These are phyloP conservation scores for Camponotus floridanus DNA, from an alignment of 1,140 invertebrate species.

Conservation along the genomic window DNA sequence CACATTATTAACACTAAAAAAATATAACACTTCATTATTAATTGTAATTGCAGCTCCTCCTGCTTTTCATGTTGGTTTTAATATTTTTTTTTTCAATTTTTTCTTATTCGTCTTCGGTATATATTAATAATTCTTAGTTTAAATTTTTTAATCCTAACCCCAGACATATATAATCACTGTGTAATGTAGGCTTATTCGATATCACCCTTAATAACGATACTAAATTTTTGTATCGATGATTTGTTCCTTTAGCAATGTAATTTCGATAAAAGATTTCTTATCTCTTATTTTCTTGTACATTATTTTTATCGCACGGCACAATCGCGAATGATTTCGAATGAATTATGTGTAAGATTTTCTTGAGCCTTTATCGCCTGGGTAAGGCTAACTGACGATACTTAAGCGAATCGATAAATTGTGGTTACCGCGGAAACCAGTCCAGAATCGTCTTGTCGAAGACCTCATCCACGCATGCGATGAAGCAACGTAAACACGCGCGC, in stretches of 20 bases:
- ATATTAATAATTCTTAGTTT: neutral
- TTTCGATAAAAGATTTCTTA: neutral
- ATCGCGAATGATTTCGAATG: neutral
- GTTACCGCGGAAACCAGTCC: conserved; percentile 52
- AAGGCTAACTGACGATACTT: conserved; percentile 1
- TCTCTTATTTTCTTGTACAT: neutral
- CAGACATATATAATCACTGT: neutral
- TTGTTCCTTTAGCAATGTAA: neutral
- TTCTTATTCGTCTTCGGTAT: neutral
- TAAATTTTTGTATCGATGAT: neutral
- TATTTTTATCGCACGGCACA: neutral
- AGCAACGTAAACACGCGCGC: neutral
- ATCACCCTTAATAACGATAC: neutral
- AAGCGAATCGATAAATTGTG: conserved; percentile 47
- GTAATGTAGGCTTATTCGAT: neutral
- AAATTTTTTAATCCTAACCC: neutral
- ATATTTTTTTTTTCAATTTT: neutral
- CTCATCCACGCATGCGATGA: conserved; percentile 34
- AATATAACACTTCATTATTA: neutral
- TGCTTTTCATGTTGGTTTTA: neutral
- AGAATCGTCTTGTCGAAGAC: neutral
- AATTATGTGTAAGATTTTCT: neutral
- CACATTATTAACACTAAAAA: neutral
- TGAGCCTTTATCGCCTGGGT: neutral
- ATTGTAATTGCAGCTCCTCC: neutral